Evolutionary conservation across 2,888 invertebrate species (phyloP), one percentile per base, ranked within the genome.

Genomic region (Amitus sp.): DNA sequence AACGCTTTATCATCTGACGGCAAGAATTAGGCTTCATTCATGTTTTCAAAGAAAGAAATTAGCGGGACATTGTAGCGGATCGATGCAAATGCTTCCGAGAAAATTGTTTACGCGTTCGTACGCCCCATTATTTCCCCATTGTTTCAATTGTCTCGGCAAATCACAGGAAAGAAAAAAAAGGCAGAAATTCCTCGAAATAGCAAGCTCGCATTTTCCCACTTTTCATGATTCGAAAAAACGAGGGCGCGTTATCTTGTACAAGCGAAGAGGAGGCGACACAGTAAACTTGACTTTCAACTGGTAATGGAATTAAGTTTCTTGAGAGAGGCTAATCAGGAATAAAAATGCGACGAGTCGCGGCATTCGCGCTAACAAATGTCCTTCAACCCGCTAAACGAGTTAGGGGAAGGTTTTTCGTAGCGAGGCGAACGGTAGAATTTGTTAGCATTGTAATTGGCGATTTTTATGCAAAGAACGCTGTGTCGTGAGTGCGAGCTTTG

Each of bases 321-420:
- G 49, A 77, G 78, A 78, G 74, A 70, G 71, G 73, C 76, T 78
- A 80, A 79, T 80, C 78, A 79, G 73, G 69, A 67, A 75, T 75
- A 76, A 78, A 77, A 78, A 75, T 77, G 73, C 74, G 74, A 74
- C 73, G 72, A 78, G 70, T 71, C 71, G 68, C 69, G 74, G 74
- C 72, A 78, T 80, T 79, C 77, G 37, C 74, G 74, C 76, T 76
- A 78, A 79, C 76, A 77, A 79, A 79, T 80, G 75, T 76, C 67
- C 77, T 80, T 79, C 77, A 78, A 65, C 46, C 51, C 59, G 61
- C 62, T 72, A 75, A 78, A 71, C 67, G 68, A 72, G 75, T 77
- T 75, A 75, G 67, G 39, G 52, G 51, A 19, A 47, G 42, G 61
- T 52, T 68, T 61, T 62, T 40, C 58, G 54, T 58, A 17, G 42